A percentile compares a stretch with the other conserved stretches of the same genome.
These are phyloP conservation scores for Metopia argyrocephala DNA, from an alignment of 2,888 invertebrate genomes.

Conservation along the genomic window DNA sequence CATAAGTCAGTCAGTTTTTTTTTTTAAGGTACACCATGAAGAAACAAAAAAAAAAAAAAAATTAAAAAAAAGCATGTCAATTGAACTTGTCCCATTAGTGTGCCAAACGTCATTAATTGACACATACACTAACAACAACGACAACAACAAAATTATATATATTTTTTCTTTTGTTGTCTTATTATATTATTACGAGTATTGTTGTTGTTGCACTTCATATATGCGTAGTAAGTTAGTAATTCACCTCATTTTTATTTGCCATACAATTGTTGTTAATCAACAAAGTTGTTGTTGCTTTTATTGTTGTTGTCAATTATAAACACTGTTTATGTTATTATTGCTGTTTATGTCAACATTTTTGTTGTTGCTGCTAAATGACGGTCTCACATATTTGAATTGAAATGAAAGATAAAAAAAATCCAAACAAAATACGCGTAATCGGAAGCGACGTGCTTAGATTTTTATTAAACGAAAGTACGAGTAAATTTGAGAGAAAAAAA, in stretches of 20 bases:
- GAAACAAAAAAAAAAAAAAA: slow-evolving; percentile 1
- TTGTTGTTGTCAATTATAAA: slow-evolving; percentile 16
- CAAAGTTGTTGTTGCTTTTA: slow-evolving; percentile 22
- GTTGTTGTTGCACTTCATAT: background rate
- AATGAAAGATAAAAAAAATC: background rate
- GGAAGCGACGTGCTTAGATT: slow-evolving; percentile 64
- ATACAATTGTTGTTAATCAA: slow-evolving; percentile 31
- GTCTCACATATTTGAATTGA: slow-evolving; percentile 16
- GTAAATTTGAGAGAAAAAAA: background rate
- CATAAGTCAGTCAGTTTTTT: slow-evolving; percentile 34
- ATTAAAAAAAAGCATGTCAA: slow-evolving; percentile 57
- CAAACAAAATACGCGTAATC: slow-evolving; percentile 59
- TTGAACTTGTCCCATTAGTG: slow-evolving; percentile 64
- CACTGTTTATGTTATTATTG: slow-evolving; percentile 20
- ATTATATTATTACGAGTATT: background rate
- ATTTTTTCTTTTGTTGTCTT: too few relatives aligned
- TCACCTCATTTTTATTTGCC: background rate
- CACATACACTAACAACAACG: slow-evolving; percentile 33
- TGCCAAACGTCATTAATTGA: slow-evolving; percentile 63
- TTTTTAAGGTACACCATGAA: slow-evolving; percentile 12
- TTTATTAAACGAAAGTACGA: slow-evolving; percentile 60
- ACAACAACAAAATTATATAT: background rate
- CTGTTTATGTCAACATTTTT: slow-evolving; percentile 11
- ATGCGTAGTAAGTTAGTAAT: background rate
- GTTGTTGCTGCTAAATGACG: slow-evolving; percentile 5